Evolutionary conservation across 2,888 invertebrate genomes (phyloP).

Genomic region (Philereme vetulata): DNA sequence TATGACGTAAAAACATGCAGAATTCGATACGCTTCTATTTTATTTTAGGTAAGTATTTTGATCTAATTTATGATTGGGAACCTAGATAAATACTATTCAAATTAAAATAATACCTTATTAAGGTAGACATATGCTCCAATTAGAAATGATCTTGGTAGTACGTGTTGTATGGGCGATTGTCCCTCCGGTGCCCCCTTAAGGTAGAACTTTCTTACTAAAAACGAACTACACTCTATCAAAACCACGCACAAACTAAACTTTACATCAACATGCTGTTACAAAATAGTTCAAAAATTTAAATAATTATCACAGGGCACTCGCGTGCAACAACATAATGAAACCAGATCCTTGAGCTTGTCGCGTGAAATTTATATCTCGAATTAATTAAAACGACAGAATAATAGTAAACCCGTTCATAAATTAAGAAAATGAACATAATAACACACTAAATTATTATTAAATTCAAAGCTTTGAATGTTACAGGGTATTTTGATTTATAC

Average conservation of each 20-base stretch:
- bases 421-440: conserved; percentile 18
- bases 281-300: conserved; percentile 33
- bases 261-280: conserved; percentile 23
- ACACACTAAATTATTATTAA: conserved; percentile 7
- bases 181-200: no score
- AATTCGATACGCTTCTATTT: no score
- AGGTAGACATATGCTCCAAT: no score
- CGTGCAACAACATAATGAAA: conserved; percentile 33
- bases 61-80: no score
- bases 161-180: no score
- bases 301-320: conserved; percentile 40
- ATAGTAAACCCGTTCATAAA: conserved; percentile 31
- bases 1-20: no score
- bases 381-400: conserved; percentile 39
- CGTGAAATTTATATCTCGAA: conserved; percentile 36
- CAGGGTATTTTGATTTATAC: conserved; percentile 8
- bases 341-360: conserved; percentile 35
- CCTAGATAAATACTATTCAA: no score
- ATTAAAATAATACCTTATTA: no score
- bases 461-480: conserved; percentile 6
- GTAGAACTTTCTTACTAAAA: background rate
- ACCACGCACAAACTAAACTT: conserved; percentile 32
- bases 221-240: conserved; percentile 28
- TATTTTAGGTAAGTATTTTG: no score
- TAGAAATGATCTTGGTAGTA: no score